Evolutionary conservation across 2,113 vertebrate species (phyloP).

Genomic region (Montifringilla adamsi): DNA sequence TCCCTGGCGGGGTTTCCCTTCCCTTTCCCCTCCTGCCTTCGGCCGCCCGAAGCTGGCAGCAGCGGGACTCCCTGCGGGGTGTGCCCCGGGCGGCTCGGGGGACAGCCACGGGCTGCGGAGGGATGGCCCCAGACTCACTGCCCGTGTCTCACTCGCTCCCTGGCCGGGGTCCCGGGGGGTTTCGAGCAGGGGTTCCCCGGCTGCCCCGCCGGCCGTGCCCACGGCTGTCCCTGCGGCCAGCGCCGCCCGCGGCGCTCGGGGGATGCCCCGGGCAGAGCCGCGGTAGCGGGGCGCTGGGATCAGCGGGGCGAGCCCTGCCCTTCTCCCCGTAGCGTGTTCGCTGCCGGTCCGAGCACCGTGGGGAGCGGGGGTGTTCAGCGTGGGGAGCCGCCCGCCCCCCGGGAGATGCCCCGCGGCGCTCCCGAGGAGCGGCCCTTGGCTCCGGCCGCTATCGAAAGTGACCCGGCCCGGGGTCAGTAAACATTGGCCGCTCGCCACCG

Average conservation of each 20-base stretch:
- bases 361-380: not conserved
- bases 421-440: not conserved
- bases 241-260: not conserved
- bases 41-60: not conserved
- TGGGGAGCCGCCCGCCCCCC: not conserved
- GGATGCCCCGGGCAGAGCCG: not conserved
- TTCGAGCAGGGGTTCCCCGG: not conserved
- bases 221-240: not conserved
- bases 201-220: not conserved
- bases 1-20: not conserved
- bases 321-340: accelerated
- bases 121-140: not conserved
- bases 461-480: conserved; percentile 16
- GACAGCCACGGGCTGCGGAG: not conserved
- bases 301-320: not conserved
- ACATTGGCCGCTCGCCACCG: conserved; percentile 21
- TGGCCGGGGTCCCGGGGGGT: not conserved
- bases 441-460: not conserved
- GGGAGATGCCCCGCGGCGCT: not conserved
- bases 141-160: not conserved
- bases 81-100: not conserved
- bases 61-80: not conserved
- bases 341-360: not conserved
- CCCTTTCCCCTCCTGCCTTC: not conserved
- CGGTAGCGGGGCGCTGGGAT: not conserved